Base-by-base conservation (phyloP, 2,888 invertebrate genomes). In the Dione juno region DNA sequence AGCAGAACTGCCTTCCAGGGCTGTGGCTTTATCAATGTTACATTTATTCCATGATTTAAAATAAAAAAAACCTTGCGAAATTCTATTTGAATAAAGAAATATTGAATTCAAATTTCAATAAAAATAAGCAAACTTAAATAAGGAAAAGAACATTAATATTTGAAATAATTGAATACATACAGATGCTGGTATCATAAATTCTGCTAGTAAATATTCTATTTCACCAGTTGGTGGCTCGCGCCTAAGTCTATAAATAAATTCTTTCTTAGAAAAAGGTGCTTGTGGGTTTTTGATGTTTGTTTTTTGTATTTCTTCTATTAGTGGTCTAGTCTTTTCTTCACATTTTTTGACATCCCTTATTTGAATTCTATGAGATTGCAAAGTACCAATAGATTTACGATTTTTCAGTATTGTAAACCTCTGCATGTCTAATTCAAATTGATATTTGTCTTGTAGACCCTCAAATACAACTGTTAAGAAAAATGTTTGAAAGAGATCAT, bases 391-490 rank as follows among this genome's bases (percentile, higher is more conserved):
- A 28, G 94, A 95, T 84, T 96, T 96, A 48, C 95, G 94, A 88
- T 97, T 96, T 81, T 95, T 96, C 72, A 97, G 84, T 67, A 96
- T 90, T 6, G 95, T 94, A 77, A 94, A 95, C 76, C 94, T 94
- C 50, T 96, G 94, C 79, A 95, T 93, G 72, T 95, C 94, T 48
- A 97, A 86, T 81, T 94, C 93, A 79, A 96, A 94, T 64, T 96
- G 94, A 82, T 97, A 97, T 88, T 98, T 98, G 77, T 96, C 94
- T 76, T 96, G 92, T 57, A 93, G 78, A 0, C 92, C 98, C 83
- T 98, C 97, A 81, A 97, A 95, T 7, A 96, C 95, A 0, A 98
- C 95, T 13, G 96, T 95, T 59, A 97, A 88, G 73, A 98, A 96
- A 82, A 98, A 98, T 74, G 95, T 94, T 83, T 95, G 95, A 78